A percentile compares a stretch with the other conserved stretches of the same genome.
Evolutionary conservation across 2,797 vertebrate genomes (phyloP).

Genomic region (Myripristis murdjan): DNA sequence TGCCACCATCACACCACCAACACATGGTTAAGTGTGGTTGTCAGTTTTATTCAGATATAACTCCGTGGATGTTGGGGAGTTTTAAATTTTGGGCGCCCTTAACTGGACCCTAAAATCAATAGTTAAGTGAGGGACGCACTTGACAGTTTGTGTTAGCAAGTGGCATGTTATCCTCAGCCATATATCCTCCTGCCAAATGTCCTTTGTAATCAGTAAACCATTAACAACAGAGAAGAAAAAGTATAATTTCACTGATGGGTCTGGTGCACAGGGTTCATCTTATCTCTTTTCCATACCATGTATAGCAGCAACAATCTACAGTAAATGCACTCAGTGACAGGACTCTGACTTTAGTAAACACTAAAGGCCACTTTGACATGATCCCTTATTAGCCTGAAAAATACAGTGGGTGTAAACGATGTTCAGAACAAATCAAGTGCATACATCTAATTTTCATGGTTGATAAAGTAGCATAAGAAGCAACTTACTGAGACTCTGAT

Average conservation of each 20-base stretch:
- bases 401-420: background rate
- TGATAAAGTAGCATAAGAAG: background rate
- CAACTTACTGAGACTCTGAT: background rate
- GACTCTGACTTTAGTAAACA: slow-evolving; percentile 62
- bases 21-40: background rate
- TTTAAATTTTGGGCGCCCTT: background rate
- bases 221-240: background rate
- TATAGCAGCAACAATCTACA: slow-evolving; percentile 62
- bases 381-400: slow-evolving; percentile 16
- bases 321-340: slow-evolving; percentile 59
- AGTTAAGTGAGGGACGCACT: slow-evolving; percentile 1
- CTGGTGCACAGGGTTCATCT: slow-evolving; percentile 67
- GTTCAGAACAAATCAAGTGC: background rate
- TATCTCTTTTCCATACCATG: slow-evolving; percentile 50
- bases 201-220: slow-evolving; percentile 2
- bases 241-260: slow-evolving; percentile 17
- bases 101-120: background rate
- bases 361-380: slow-evolving; percentile 48
- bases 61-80: background rate
- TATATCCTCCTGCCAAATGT: slow-evolving; percentile 3
- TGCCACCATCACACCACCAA: background rate
- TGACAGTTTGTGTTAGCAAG: background rate
- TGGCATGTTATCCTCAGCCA: background rate
- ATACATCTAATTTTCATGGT: background rate
- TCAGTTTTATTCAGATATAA: background rate